Base-by-base conservation (phyloP, 2,888 invertebrate species). In the Ophion ventricosus region DNA sequence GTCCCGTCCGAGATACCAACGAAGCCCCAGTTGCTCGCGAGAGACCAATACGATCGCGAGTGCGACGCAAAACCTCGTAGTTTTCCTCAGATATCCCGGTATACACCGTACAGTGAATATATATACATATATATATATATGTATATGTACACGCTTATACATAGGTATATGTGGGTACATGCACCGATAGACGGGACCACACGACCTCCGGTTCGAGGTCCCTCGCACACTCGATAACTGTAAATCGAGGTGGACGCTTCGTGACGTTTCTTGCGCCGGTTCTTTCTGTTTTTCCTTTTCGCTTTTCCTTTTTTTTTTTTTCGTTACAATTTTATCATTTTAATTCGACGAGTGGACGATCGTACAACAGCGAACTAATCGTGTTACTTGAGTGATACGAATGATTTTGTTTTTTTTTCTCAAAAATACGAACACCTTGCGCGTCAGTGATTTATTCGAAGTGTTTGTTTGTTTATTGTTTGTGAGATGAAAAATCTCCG, bases 21-120 rank as follows among this genome's bases (percentile, higher is more conserved):
- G 89, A 87, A 89, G 91, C 89, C 88, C 90, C 92, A 92, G 92
- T 92, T 90, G 91, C 89, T 91, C 90, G 88, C 89, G 89, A 91
- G 91, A 90, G 87, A 88, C 89, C 89, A 88, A 85, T 85, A 82
- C 85, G 86, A 87, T 83, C 82, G 78, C 78, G 74, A 82, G 86
- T 81, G 69, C 69, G 63, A 85, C 82, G 75, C 66, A 40, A 76
- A 49, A 66, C 80, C 63, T 75, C 72, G 61, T 73, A 69, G 82
- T 78, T 73, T 76, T 25, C 35, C 66, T n/a, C 61, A 66, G 40
- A 73, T 49, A 73, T 35, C 43, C 80, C 57, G 56, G 72, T 59
- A 64, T 43, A 72, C 35, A 72, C 72, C 35, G 78, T 78, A 78
- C 54, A 70, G 78, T 70, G 70, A 70, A 72, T 56, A 29, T 63